These are phyloP conservation scores for Pseudomyrmex concolor DNA, from an alignment of 1,140 invertebrate species.

Conservation along the genomic window DNA sequence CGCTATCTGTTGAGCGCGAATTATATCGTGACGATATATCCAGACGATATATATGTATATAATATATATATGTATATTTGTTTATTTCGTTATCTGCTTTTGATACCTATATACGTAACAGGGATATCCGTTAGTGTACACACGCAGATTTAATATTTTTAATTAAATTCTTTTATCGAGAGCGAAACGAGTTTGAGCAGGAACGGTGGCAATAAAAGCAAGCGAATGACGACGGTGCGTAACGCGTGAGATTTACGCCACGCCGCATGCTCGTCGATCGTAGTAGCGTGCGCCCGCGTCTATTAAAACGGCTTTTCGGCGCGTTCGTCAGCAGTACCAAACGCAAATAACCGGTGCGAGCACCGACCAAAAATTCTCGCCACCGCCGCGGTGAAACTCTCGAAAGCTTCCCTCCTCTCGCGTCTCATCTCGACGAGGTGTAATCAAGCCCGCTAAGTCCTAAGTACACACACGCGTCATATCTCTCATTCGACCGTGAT, in stretches of 20 bases:
- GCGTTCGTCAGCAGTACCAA: conserved; percentile 27
- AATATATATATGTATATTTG: conserved; percentile 7
- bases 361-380: conserved; percentile 50
- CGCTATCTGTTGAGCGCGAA: too few species aligned
- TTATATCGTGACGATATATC: not conserved
- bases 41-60: not conserved
- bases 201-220: conserved; percentile 32
- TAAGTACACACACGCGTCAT: conserved; percentile 42
- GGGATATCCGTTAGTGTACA: not conserved
- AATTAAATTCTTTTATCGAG: conserved; percentile 49
- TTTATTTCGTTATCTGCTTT: conserved; percentile 17
- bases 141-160: conserved; percentile 35
- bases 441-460: conserved; percentile 58
- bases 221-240: conserved; percentile 3
- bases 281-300: conserved; percentile 9
- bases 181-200: not conserved
- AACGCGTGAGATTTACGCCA: conserved; percentile 47
- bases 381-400: conserved; percentile 38
- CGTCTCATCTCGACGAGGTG: conserved; percentile 48
- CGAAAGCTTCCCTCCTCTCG: conserved; percentile 32
- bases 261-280: conserved; percentile 1
- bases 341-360: conserved; percentile 44
- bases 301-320: conserved; percentile 54
- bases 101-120: not conserved
- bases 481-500: conserved; percentile 45